Base-by-base conservation (phyloP, 2,888 invertebrate species). In the Uloborus plumipes region DNA sequence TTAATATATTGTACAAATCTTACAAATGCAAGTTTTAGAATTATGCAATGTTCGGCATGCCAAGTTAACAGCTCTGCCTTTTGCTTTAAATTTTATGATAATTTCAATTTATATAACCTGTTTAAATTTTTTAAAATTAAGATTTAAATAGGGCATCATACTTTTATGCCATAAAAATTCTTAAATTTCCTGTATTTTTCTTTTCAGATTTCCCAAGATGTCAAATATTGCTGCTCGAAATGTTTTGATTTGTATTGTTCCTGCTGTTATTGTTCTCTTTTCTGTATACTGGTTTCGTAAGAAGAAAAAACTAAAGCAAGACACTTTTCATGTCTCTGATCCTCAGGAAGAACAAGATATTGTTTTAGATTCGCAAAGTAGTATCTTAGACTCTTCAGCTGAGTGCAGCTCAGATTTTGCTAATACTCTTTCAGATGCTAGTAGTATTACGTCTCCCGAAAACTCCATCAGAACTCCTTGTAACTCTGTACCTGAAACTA, bases 211-310 rank as follows among this genome's bases (percentile, higher is more conserved):
- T 39, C 9, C 39, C 39, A 39, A 39, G 39, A 84, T 84, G 84
- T 51, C 84, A n/a, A 71, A 75, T 53, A 59, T 61, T 58, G 66
- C 64, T 16, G 26, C 81, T 51, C 59, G 77, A 39, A 81, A 70
- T 59, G 39, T 84, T 49, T 16, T 77, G 13, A 62, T 77, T 16
- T 81, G 77, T 53, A 55, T 62, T 31, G 74, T 81, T 55, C 84
- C 84, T 22, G 71, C 76, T n/a, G 73, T 84, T 9, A 69, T 84
- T 14, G 49, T 66, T 39, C 51, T 81, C n/a, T 72, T 84, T 22
- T 73, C 81, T 15, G 70, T 84, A 2, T 73, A 62, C 58, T 84
- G 84, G 84, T 73, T 81, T 50, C 26, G 77, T 22, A 81, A 73
- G 53, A 84, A 74, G 53, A 81, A 77, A 62, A 84, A 84, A 72